Conservation (phyloP, 1,140 invertebrate genomes). For the Aricia agestis region DNA sequence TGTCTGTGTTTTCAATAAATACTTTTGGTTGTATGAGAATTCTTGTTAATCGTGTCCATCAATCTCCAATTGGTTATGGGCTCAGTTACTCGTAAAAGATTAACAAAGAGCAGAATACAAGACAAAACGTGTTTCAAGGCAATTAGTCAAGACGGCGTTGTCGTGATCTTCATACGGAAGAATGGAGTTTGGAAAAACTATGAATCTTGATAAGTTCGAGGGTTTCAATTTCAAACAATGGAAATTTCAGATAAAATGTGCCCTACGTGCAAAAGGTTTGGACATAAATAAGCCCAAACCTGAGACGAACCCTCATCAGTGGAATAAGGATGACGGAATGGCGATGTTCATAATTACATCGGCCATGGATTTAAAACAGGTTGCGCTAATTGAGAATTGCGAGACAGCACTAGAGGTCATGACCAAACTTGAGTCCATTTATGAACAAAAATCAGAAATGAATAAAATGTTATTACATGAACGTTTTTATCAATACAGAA, state of each 20-base stretch:
- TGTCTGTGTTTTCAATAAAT: too few relatives aligned
- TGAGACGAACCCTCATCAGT: conserved; percentile 22
- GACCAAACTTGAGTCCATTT: conserved; percentile 44
- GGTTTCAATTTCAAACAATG: conserved; percentile 38
- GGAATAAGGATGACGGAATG: conserved; percentile 33
- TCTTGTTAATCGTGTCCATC: neutral
- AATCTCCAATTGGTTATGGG: neutral
- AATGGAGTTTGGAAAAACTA: neutral
- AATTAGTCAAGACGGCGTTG: too few relatives aligned
- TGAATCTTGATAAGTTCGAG: conserved; percentile 41
- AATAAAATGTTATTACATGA: conserved; percentile 56
- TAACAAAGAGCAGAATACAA: neutral
- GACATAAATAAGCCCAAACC: conserved; percentile 27
- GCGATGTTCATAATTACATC: conserved; percentile 33
- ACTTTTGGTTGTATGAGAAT: neutral
- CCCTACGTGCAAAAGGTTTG: conserved; percentile 34
- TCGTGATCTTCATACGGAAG: too few relatives aligned
- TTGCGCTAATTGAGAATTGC: conserved; percentile 34
- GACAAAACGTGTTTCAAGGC: too few relatives aligned
- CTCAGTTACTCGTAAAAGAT: neutral
- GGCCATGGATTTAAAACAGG: conserved; percentile 29
- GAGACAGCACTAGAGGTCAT: conserved; percentile 40
- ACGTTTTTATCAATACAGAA: conserved; percentile 52
- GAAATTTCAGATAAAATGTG: conserved; percentile 37
- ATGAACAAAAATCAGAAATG: conserved; percentile 44